A percentile compares a stretch with the other conserved stretches of the same genome.
Evolutionary conservation across 2,797 vertebrate genomes (phyloP).

Genomic region (Hirundo rustica): DNA sequence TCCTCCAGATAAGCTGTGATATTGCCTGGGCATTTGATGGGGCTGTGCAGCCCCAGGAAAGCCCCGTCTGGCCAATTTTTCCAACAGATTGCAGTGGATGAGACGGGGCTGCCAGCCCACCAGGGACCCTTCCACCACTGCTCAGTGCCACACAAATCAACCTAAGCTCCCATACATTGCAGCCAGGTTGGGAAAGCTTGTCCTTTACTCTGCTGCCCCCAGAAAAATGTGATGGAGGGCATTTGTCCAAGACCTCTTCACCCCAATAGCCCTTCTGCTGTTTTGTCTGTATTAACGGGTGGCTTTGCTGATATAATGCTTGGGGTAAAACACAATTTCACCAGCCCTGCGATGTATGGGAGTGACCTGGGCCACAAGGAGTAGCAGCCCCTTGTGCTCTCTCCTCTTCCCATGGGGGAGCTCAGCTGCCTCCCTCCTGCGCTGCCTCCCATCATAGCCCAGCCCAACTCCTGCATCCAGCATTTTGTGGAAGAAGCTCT

Average conservation of each 20-base stretch:
- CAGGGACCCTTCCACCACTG: background rate
- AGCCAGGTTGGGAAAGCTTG: background rate
- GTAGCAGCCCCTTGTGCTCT: background rate
- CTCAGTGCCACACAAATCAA: background rate
- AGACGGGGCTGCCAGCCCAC: background rate
- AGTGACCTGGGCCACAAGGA: background rate
- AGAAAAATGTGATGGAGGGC: background rate
- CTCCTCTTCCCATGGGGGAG: rapidly evolving
- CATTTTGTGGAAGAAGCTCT: background rate
- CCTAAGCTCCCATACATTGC: rapidly evolving
- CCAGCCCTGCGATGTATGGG: rapidly evolving
- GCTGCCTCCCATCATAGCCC: background rate
- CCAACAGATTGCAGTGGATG: background rate
- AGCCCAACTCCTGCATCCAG: rapidly evolving
- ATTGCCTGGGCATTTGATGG: background rate
- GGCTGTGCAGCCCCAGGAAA: background rate
- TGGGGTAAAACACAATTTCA: background rate
- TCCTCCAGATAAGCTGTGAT: background rate
- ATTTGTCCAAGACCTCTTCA: background rate
- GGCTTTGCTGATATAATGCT: background rate
- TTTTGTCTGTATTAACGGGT: background rate
- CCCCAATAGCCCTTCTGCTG: background rate
- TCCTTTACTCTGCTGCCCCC: background rate
- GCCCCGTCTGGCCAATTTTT: background rate
- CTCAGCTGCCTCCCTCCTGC: rapidly evolving